Evolutionary conservation across 2,113 vertebrate species (phyloP), one percentile per base, ranked within the genome.

Genomic region (Dipodomys stephensi): DNA sequence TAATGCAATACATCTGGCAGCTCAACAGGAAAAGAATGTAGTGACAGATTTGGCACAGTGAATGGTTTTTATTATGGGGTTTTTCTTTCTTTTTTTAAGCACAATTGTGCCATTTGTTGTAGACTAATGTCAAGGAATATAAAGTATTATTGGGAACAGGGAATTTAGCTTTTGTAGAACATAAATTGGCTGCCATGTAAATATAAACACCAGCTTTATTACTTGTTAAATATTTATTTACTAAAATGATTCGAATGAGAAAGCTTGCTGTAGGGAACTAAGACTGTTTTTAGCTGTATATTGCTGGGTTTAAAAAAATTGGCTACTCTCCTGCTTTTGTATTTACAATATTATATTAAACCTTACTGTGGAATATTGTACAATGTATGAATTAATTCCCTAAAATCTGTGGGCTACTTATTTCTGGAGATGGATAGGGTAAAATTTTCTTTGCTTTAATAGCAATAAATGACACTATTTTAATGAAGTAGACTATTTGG

Each of bases 151-250:
- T 97, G 97, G 94, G 87, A 93, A 97, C 96, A 77, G 93, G 95
- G 86, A 91, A 97, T 98, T 97, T 95, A 95, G 96, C 96, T 97
- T 97, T 98, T 97, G 95, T 97, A 97, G 97, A 98, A 98, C 96
- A 98, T 97, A 98, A 98, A 98, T 98, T 98, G 98, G 98, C 97
- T 98, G 96, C 80, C 62, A n/a, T 97, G 96, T 97, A 98, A 98
- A 98, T 97, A 98, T 95, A 98, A 97, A 97, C 97, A 98, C 98
- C 94, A 98, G 91, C 97, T 97, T 96, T 98, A 97, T 96, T 97
- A 96, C 97, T 98, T 97, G 96, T 98, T 98, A 98, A 98, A 98
- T 97, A 98, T 98, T 97, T 98, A 98, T 98, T 98, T 97, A 97
- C 95, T 92, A 95, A 98, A 98, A 97, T 97, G 92, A 97, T 97